Conservation (phyloP, 2,888 invertebrate species). For the Geophilus truncorum region DNA sequence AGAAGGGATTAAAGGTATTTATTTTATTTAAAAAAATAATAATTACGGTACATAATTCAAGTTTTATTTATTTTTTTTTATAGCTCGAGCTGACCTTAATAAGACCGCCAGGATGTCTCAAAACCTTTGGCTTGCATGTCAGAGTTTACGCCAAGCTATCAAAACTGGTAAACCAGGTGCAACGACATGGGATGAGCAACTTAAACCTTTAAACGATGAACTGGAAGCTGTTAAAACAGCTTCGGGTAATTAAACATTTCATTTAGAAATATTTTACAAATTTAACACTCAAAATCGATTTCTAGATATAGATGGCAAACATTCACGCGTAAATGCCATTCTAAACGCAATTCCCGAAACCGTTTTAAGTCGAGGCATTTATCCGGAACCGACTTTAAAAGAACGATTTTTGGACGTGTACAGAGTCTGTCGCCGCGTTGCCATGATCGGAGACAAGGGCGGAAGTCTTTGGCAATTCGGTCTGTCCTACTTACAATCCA, state of each 20-base stretch:
- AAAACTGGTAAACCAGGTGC: slow-evolving; percentile 52
- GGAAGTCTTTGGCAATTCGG: slow-evolving; percentile 62
- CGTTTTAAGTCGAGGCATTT: slow-evolving; percentile 74
- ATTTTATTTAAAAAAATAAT: too few relatives aligned
- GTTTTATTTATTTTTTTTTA: slow-evolving; percentile 38
- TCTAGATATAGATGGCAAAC: not conserved
- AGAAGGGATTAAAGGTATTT: slow-evolving; percentile 64
- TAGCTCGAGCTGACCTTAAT: slow-evolving; percentile 66
- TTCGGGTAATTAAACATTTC: slow-evolving; percentile 57
- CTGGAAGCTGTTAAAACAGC: slow-evolving; percentile 68
- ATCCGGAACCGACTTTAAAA: slow-evolving; percentile 76
- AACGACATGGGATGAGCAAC: slow-evolving; percentile 54
- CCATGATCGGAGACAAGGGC: slow-evolving; percentile 81
- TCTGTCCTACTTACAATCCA: slow-evolving; percentile 83
- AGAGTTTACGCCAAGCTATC: slow-evolving; percentile 73
- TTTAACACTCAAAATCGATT: too few relatives aligned
- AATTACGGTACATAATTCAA: too few relatives aligned
- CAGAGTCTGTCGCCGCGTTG: slow-evolving; percentile 72
- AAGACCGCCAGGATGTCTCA: slow-evolving; percentile 68
- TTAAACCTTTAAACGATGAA: slow-evolving; percentile 62
- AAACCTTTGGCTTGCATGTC: slow-evolving; percentile 89
- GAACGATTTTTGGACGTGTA: slow-evolving; percentile 74
- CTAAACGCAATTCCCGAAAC: slow-evolving; percentile 70
- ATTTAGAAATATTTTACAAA: not conserved
- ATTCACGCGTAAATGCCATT: slow-evolving; percentile 64